Conservation (phyloP, 1,140 invertebrate genomes). For the Philopotamus ludificatus region DNA sequence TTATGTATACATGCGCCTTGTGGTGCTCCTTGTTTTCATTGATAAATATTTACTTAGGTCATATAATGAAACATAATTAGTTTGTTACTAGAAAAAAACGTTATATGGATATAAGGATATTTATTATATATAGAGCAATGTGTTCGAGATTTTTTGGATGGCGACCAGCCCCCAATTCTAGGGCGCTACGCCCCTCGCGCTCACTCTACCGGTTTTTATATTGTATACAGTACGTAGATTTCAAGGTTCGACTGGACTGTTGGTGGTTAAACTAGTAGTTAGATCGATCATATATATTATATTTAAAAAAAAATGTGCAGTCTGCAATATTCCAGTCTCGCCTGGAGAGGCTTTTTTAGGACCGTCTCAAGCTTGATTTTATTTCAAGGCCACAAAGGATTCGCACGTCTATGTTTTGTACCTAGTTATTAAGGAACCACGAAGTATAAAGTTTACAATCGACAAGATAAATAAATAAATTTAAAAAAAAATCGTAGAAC, state of each 20-base stretch:
- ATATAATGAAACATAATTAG: slow-evolving; percentile 41
- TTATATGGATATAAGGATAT: slow-evolving; percentile 41
- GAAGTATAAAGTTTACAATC: too few relatives aligned
- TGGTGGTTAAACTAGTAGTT: not conserved
- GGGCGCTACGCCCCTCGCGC: slow-evolving; percentile 2
- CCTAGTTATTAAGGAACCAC: not conserved
- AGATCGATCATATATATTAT: too few relatives aligned
- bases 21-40: slow-evolving; percentile 37
- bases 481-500: too few relatives aligned
- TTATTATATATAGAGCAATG: slow-evolving; percentile 32
- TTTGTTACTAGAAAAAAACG: slow-evolving; percentile 42
- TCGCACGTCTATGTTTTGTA: not conserved
- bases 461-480: too few relatives aligned
- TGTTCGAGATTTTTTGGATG: slow-evolving; percentile 40
- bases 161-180: slow-evolving; percentile 21
- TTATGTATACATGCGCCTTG: slow-evolving; percentile 20
- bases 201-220: slow-evolving; percentile 2
- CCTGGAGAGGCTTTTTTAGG: not conserved
- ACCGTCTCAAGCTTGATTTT: slow-evolving; percentile 3
- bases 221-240: not conserved
- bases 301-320: not conserved
- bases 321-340: not conserved
- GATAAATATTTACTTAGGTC: slow-evolving; percentile 39
- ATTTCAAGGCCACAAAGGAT: slow-evolving; percentile 5
- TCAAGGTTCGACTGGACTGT: not conserved